Evolutionary conservation across 2,113 vertebrate genomes (phyloP), one percentile per base, ranked within the genome.

Genomic region (Tachuris rubrigastra): DNA sequence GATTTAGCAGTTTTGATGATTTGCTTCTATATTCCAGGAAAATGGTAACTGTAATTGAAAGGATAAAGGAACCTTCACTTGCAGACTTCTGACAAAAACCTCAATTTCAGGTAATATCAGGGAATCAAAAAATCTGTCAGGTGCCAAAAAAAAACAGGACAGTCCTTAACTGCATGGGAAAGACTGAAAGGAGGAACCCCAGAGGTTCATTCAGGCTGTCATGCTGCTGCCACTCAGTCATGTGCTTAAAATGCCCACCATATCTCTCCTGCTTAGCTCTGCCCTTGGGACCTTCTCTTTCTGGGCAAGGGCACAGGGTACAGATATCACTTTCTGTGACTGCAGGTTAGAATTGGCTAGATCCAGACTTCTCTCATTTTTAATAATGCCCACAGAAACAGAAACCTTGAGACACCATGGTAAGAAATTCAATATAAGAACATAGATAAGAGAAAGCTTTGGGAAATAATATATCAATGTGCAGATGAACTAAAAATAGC

Each of bases 331-430:
- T 73, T 90, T 75, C 59, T 68, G 37, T 71, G 59, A 28, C 71
- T 71, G 12, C 59, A 77, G 35, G 31, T 66, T 52, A 59, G 16
- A 67, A 66, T 72, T 66, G 59, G 33, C 55, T 80, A 73, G n/a
- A 76, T 95, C 55, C 58, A 27, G 27, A 53, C 11, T 96, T 77
- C 30, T 66, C 39, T 93, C 18, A 27, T 49, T 94, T 92, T 92
- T 82, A 93, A 87, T 87, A 93, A 89, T 68, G 58, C 81, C 81
- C 66, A 73, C 42, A 60, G 86, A 90, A 93, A 92, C 25, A 68
- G 74, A 81, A 91, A 81, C 55, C 19, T 33, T 44, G 65, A 77
- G 63, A 76, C 80, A 62, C 30, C 27, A 11, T 46, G 52, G 81
- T 67, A 65, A 82, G 78, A 55, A 90, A 80, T 86, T 90, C 46